Evolutionary conservation across 2,888 invertebrate species (phyloP), one percentile per base, ranked within the genome.

Genomic region (Ischnus inquisitorius): DNA sequence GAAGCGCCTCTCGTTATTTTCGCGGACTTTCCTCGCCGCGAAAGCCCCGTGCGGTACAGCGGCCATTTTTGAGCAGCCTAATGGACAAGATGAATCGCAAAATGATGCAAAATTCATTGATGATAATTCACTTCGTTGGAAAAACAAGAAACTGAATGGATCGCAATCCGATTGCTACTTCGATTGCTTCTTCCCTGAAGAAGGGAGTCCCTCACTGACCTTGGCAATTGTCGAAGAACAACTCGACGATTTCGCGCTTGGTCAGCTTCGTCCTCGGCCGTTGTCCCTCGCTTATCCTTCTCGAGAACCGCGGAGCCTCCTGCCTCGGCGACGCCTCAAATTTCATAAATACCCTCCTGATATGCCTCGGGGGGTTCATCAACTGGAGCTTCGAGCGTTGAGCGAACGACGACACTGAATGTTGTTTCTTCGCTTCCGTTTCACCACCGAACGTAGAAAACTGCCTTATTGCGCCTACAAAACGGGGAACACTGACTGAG

Each of bases 11-110:
- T 91, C 85, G 86, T 94, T 94, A 25, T 95, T 95, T 88, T 95
- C 95, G 22, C 96, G 96, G 79, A 97, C 95, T 93, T 97, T 97
- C 85, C 95, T 95, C 12, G 96, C 96, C 14, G 96, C 96, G 92
- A 96, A 97, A n/a, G 96, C 96, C 51, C 96, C 96, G 87, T 97
- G 97, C 0, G 97, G 97, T 87, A 97, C 95, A n/a, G 96, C 95
- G 69, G 97, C 95, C 97, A 97, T 97, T 60, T 90, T 94, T 82
- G 90, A 92, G 79, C 92, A 92, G 86, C 87, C 92, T 88, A 83
- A 14, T 69, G 69, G 85, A 83, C 41, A 78, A 48, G 6, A 41
- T 28, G 34, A 78, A 46, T 34, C 12, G 51, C 48, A 54, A 79
- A 71, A 57, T 74, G 22, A 25, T 34, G 19, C 28, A 62, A 51